These are phyloP conservation scores for Labroides dimidiatus DNA, from an alignment of 2,797 vertebrate genomes.

Conservation along the genomic window DNA sequence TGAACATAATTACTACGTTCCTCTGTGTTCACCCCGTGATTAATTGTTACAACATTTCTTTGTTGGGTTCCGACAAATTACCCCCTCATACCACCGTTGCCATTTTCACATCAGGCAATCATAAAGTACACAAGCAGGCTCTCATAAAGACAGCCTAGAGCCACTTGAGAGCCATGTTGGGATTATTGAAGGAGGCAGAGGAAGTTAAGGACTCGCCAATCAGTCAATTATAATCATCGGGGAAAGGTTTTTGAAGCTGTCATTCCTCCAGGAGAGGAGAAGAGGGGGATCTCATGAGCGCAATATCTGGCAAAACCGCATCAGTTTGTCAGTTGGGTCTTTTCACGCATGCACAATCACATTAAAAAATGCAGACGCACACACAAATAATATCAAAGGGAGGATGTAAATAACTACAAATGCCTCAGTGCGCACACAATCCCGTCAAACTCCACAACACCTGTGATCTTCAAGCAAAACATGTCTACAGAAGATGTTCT, in stretches of 20 bases:
- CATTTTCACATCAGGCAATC: conserved; percentile 83
- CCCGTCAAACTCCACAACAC: conserved; percentile 60
- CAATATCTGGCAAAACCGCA: conserved; percentile 25
- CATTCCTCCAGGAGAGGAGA: conserved; percentile 52
- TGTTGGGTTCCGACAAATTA: conserved; percentile 85
- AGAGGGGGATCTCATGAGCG: conserved; percentile 39
- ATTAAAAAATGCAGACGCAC: conserved; percentile 21
- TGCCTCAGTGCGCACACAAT: conserved; percentile 31
- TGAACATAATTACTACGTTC: conserved; percentile 86
- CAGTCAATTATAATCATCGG: conserved; percentile 75
- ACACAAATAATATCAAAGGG: conserved; percentile 47
- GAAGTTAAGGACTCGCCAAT: conserved; percentile 79
- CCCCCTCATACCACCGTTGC: conserved; percentile 77
- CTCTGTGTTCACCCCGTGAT: conserved; percentile 83
- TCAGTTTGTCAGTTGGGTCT: conserved; percentile 35
- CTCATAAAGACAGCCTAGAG: conserved; percentile 77
- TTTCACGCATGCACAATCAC: conserved; percentile 28
- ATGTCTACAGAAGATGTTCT: conserved; percentile 61
- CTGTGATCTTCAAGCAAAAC: conserved; percentile 58
- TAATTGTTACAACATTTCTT: conserved; percentile 88
- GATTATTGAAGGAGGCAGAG: conserved; percentile 78
- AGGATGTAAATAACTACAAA: conserved; percentile 47
- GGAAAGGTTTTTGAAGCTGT: conserved; percentile 70
- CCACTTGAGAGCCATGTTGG: conserved; percentile 80
- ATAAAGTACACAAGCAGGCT: conserved; percentile 77